These are phyloP conservation scores for Sitta carolinensis DNA, from an alignment of 2,797 vertebrate species.

Conservation along the genomic window DNA sequence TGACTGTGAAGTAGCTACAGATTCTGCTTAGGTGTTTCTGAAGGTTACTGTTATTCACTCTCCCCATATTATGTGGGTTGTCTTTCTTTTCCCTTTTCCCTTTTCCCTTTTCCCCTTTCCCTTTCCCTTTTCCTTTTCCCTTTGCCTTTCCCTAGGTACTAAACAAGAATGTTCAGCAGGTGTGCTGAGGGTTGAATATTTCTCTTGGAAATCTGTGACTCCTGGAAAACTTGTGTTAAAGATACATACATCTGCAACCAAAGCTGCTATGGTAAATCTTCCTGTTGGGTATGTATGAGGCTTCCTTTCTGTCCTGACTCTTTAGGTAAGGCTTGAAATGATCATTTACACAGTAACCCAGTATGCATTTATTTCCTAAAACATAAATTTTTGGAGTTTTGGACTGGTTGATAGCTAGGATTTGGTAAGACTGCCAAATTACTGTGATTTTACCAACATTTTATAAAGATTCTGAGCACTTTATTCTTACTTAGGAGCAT, in stretches of 20 bases:
- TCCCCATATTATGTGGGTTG: background rate
- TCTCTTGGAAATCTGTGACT: constrained; percentile 80
- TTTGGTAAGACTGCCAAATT: background rate
- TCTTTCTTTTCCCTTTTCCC: no score
- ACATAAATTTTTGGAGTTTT: background rate
- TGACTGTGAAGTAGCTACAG: background rate
- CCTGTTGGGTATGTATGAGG: constrained; percentile 80
- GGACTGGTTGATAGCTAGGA: background rate
- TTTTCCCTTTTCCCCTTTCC: no score
- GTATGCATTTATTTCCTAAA: background rate
- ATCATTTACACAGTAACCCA: background rate
- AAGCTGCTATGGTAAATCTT: constrained; percentile 80
- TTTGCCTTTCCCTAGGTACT: background rate
- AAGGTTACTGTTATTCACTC: background rate
- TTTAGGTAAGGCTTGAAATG: background rate
- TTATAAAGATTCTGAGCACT: background rate
- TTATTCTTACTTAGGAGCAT: background rate
- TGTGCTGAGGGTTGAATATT: constrained; percentile 70
- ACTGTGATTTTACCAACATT: background rate
- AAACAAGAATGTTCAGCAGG: constrained; percentile 64
- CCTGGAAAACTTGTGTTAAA: constrained; percentile 75
- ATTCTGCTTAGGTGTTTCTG: background rate
- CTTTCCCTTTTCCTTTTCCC: no score
- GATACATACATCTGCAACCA: constrained; percentile 81
- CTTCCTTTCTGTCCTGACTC: background rate